Evolutionary conservation across 2,113 vertebrate genomes (phyloP).

Genomic region (Prinia subflava): DNA sequence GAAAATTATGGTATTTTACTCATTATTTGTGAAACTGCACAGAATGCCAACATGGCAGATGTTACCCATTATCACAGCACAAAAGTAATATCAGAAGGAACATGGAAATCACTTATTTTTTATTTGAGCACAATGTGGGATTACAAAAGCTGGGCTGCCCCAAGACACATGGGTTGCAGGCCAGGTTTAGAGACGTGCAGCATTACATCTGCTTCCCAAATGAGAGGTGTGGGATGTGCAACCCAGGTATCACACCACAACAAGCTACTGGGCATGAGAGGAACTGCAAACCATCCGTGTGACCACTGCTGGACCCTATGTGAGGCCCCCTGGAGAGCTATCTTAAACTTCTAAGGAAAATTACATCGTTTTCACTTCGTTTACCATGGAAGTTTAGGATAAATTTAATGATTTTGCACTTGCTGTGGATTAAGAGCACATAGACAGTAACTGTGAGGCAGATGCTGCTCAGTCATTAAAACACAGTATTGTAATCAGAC

Average conservation of each 20-base stretch:
- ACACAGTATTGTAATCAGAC: neutral
- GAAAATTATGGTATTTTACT: neutral
- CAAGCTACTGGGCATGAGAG: neutral
- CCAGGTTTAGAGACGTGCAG: neutral
- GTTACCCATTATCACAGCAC: conserved; percentile 23
- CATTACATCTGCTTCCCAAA: neutral
- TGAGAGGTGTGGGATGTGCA: neutral
- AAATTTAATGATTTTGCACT: neutral
- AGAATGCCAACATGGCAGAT: neutral
- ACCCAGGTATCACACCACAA: neutral
- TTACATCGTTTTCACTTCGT: neutral
- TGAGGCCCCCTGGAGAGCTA: neutral
- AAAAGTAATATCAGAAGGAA: neutral
- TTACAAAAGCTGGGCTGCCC: neutral
- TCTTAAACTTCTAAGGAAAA: neutral
- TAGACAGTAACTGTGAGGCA: neutral
- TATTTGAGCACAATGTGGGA: neutral
- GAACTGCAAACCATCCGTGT: neutral
- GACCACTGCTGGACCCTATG: neutral
- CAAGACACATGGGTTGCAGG: neutral
- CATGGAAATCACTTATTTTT: neutral
- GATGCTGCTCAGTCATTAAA: neutral
- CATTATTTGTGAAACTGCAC: conserved; percentile 1
- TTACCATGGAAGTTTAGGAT: neutral
- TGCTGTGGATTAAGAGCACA: neutral